Evolutionary conservation across 2,797 vertebrate genomes (phyloP).

Genomic region (Clamator glandarius): DNA sequence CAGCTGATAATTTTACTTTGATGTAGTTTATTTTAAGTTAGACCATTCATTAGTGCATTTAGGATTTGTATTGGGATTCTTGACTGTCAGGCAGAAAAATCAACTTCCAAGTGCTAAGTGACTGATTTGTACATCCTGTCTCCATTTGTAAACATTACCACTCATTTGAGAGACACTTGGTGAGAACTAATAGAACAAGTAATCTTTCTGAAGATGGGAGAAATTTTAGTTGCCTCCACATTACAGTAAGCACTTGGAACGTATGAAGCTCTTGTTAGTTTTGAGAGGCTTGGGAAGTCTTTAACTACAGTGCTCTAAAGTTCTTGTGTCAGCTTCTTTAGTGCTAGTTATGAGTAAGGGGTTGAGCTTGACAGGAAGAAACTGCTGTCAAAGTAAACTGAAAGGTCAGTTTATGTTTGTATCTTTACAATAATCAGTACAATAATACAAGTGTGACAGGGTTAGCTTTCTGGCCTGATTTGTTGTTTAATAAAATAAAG

Average conservation of each 20-base stretch:
- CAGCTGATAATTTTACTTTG: not conserved
- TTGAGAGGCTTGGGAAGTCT: not conserved
- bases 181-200: not conserved
- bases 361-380: not conserved
- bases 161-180: not conserved
- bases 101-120: not conserved
- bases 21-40: not conserved
- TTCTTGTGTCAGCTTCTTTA: not conserved
- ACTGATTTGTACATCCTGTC: not conserved
- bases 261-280: not conserved
- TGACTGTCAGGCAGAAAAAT: not conserved
- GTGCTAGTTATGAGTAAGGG: not conserved
- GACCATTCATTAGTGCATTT: not conserved
- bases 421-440: not conserved
- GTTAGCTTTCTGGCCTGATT: not conserved
- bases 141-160: not conserved
- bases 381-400: not conserved
- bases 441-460: not conserved
- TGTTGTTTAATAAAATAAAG: constrained; percentile 35
- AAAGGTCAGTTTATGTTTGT: not conserved
- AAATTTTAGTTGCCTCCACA: not conserved
- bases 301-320: not conserved
- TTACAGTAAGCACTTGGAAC: not conserved
- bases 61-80: not conserved
- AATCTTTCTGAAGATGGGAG: not conserved